Evolutionary conservation across 2,113 vertebrate species (phyloP), one percentile per base, ranked within the genome.

Genomic region (Dasyprocta punctata): DNA sequence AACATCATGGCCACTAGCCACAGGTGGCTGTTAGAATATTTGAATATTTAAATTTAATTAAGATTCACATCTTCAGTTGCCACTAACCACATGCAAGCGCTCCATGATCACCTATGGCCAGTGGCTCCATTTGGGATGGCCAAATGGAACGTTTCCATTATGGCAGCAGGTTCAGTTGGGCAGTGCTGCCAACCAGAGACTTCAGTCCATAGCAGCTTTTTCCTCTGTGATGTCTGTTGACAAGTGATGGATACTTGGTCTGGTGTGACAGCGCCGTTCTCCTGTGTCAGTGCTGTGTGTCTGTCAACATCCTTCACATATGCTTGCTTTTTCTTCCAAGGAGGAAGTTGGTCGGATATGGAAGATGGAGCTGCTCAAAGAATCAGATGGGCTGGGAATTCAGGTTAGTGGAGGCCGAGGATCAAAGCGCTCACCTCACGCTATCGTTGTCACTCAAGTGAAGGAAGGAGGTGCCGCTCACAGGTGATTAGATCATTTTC

Each of bases 311-410:
- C 96, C 98, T 98, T 97, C 98, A 98, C 89, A 49, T 97, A 80
- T 97, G 98, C 96, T 99, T 95, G 93, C 96, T 98, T 0, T 97
- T 98, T 97, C 97, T 97, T 98, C 98, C 96, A 97, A 99, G 99
- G 98, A 98, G 97, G 99, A 99, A 97, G 99, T 99, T 80, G 99
- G 99, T 98, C 99, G 98, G 93, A 99, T 99, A 98, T 99, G 99
- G 99, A 99, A 99, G 99, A 99, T 99, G 99, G 99, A 99, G 96
- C 99, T 99, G 98, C 98, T 99, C 98, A 99, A 99, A 96, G 99
- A 99, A 58, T 98, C 98, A 0, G 99, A 99, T 0, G 99, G 99
- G 75, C 98, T 99, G 97, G 99, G 99, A 86, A 99, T 99, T 98
- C 99, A 99, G 98, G 99, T 99, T 96, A 99, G 99, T 0, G 99